Conservation (phyloP, 2,888 invertebrate genomes). For the Gastracanthus pulcherrimus region DNA sequence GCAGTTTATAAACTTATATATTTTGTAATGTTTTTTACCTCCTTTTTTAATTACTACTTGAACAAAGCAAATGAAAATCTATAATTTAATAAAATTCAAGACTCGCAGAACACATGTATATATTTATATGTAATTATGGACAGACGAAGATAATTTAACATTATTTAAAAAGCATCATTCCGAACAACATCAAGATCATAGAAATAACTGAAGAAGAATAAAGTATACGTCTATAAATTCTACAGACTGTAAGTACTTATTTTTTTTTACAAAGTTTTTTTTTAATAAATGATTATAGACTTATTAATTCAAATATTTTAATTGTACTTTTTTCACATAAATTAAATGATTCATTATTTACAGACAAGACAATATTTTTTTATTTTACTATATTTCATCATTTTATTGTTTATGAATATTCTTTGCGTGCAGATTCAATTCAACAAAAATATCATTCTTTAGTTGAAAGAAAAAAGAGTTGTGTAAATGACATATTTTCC, state of each 20-base stretch:
- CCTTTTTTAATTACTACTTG: constrained; percentile 24
- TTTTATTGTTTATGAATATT: too few relatives aligned
- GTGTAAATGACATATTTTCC: too few relatives aligned
- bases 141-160: not conserved
- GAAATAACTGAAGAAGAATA: not conserved
- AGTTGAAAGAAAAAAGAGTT: too few relatives aligned
- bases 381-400: too few relatives aligned
- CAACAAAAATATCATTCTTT: too few relatives aligned
- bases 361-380: not conserved
- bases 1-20: constrained; percentile 47
- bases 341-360: not conserved
- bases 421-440: too few relatives aligned
- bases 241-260: not conserved
- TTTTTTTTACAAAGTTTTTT: not conserved
- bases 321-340: not conserved
- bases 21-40: constrained; percentile 43
- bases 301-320: not conserved
- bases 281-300: not conserved
- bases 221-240: not conserved
- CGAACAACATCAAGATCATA: not conserved
- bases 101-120: not conserved
- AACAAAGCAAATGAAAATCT: constrained; percentile 6
- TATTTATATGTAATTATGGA: not conserved
- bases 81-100: constrained; percentile 3
- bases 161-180: not conserved